Evolutionary conservation across 1,140 invertebrate genomes (phyloP).

Genomic region (Euura saliciscinereae): DNA sequence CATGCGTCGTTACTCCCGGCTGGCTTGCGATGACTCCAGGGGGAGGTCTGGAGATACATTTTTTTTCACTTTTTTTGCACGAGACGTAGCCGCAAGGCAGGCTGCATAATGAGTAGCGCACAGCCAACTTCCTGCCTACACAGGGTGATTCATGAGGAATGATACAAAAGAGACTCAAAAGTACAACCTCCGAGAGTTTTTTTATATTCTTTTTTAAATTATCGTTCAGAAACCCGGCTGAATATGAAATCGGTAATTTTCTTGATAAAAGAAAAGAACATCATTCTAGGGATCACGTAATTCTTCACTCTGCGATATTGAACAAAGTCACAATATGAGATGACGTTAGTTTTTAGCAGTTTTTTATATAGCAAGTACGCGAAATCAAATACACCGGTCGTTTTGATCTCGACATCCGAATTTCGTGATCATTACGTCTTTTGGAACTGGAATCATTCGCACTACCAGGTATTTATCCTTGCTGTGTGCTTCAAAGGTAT

Average conservation of each 20-base stretch:
- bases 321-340: neutral
- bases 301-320: neutral
- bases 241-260: neutral
- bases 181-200: neutral
- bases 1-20: neutral
- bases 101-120: conserved; percentile 12
- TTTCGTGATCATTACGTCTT: too few species aligned
- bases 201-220: neutral
- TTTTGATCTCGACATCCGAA: too few species aligned
- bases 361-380: too few species aligned
- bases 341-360: neutral
- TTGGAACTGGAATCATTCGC: too few species aligned
- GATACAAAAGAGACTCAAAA: conserved; percentile 11
- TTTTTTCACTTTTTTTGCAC: neutral
- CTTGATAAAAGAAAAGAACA: neutral
- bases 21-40: neutral
- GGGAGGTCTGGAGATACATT: neutral
- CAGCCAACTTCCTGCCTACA: conserved; percentile 11
- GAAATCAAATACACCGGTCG: too few species aligned
- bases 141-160: conserved; percentile 13
- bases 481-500: too few species aligned
- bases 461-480: too few species aligned
- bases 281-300: neutral
- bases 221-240: neutral
- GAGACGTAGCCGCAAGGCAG: conserved; percentile 12